Evolutionary conservation across 2,888 invertebrate genomes (phyloP).

Genomic region (Pachydiplax longipennis): DNA sequence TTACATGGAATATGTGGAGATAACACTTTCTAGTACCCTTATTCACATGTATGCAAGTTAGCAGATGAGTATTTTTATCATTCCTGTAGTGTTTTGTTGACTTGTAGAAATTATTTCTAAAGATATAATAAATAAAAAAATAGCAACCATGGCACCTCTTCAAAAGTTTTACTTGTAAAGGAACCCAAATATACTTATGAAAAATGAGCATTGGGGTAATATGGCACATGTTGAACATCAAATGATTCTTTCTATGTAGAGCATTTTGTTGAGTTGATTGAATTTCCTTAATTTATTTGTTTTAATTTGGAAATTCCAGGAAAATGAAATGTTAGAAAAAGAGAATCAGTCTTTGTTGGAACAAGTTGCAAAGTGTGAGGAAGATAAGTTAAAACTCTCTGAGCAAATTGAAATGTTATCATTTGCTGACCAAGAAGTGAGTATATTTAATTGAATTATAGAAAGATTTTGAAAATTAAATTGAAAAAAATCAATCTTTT

Average conservation of each 20-base stretch:
- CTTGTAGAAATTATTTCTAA: too few relatives aligned
- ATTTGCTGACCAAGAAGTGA: conserved; percentile 5
- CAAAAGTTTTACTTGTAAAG: too few relatives aligned
- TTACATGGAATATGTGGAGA: too few relatives aligned
- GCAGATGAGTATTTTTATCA: too few relatives aligned
- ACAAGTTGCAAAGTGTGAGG: conserved; percentile 68
- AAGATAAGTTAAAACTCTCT: conserved; percentile 63
- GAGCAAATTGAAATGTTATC: conserved; percentile 50
- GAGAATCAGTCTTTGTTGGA: conserved; percentile 70
- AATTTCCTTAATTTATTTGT: not conserved
- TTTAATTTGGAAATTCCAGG: conserved; percentile 57
- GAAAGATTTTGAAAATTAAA: not conserved
- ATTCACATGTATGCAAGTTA: too few relatives aligned
- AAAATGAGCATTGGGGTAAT: too few relatives aligned
- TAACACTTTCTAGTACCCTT: too few relatives aligned
- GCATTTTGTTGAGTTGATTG: not conserved
- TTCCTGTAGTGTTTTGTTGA: too few relatives aligned
- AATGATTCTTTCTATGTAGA: not conserved
- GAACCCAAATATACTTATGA: too few relatives aligned
- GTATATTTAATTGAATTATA: not conserved
- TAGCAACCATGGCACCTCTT: too few relatives aligned
- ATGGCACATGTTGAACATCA: too few relatives aligned
- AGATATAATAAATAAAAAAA: too few relatives aligned
- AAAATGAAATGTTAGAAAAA: conserved; percentile 69
- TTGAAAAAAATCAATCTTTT: not conserved